These are phyloP conservation scores for Pantherophis guttatus DNA, from an alignment of 2,113 vertebrate genomes.

Conservation along the genomic window DNA sequence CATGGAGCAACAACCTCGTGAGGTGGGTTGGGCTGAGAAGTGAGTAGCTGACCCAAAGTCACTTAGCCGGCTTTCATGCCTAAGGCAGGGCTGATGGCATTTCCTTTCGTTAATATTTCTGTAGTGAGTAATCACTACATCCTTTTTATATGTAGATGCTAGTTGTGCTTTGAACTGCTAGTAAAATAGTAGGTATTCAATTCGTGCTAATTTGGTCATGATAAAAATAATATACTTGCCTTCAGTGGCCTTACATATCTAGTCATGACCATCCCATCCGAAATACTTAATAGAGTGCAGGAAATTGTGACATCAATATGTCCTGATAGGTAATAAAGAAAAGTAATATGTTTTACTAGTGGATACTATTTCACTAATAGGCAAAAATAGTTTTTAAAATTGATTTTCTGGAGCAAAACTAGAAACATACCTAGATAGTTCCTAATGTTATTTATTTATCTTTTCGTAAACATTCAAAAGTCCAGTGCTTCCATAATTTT, in stretches of 20 bases:
- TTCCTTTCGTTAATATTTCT: not conserved
- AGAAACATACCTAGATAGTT: not conserved
- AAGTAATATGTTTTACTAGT: not conserved
- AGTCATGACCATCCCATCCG: not conserved
- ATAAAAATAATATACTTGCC: not conserved
- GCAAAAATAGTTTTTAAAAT: not conserved
- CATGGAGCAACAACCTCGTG: not conserved
- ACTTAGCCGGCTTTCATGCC: not conserved
- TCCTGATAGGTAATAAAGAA: not conserved
- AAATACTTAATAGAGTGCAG: not conserved
- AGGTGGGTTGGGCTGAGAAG: not conserved
- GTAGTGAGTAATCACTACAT: not conserved
- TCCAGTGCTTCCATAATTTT: not conserved
- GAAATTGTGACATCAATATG: not conserved
- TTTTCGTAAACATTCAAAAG: not conserved
- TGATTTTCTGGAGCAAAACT: not conserved
- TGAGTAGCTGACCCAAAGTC: not conserved
- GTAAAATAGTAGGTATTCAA: not conserved
- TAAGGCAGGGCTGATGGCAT: not conserved
- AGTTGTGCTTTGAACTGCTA: not conserved
- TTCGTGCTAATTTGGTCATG: not conserved
- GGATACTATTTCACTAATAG: not conserved
- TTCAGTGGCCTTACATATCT: not conserved
- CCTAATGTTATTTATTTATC: not conserved
- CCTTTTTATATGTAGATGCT: not conserved